phyloP scores from a whole-genome alignment of 1,140 invertebrate genomes.

The Apis florea region DNA sequence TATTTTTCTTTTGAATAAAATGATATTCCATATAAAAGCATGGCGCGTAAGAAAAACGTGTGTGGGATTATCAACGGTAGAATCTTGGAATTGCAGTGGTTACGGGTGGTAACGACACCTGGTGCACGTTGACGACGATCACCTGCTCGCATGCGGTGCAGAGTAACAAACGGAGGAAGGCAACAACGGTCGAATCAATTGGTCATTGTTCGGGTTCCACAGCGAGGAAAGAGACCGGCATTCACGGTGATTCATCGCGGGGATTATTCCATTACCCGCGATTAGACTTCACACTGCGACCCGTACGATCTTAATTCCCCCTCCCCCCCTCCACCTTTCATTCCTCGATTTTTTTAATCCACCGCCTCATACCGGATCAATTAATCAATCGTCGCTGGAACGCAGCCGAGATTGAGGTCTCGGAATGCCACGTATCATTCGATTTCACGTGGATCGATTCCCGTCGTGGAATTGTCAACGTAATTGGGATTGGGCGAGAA shows the following conservation, averaged over 20 bases:
- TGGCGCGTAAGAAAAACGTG: too few relatives aligned
- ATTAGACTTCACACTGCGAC: conserved; percentile 49
- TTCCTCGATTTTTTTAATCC: conserved; percentile 10
- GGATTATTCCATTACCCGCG: conserved; percentile 57
- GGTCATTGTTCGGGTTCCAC: conserved; percentile 38
- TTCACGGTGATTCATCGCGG: conserved; percentile 41
- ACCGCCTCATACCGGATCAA: conserved; percentile 41
- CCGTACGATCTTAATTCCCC: conserved; percentile 45
- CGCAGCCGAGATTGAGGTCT: conserved; percentile 23
- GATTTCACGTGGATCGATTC: too few relatives aligned
- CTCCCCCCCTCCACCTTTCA: not conserved
- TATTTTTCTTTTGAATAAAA: too few relatives aligned
- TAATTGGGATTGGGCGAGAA: too few relatives aligned
- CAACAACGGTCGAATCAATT: conserved; percentile 51
- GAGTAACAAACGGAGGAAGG: conserved; percentile 12
- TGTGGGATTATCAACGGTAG: too few relatives aligned
- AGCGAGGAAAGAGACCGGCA: conserved; percentile 32
- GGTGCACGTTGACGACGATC: not conserved
- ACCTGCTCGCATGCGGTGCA: conserved; percentile 2
- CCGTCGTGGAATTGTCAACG: too few relatives aligned
- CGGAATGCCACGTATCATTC: too few relatives aligned
- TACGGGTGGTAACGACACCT: not conserved
- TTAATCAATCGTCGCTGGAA: conserved; percentile 33
- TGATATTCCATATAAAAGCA: too few relatives aligned
- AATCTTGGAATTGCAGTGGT: too few relatives aligned